A percentile compares a stretch with the other conserved stretches of the same genome.
phyloP scores from a whole-genome alignment of 2,797 vertebrate species.

The Dallia pectoralis region DNA sequence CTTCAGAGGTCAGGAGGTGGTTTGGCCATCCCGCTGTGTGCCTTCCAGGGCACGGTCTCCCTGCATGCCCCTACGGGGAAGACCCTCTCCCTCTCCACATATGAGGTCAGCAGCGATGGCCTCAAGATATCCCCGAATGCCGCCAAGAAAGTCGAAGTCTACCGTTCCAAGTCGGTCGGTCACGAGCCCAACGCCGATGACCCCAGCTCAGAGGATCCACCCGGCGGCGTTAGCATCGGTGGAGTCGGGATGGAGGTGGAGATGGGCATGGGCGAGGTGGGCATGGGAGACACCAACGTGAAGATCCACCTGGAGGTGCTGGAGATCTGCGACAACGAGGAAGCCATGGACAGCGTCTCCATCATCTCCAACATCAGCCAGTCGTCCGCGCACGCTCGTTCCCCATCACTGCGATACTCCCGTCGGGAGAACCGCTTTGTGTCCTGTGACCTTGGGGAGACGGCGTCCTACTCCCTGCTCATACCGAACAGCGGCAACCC shows the following conservation, averaged over 20 bases:
- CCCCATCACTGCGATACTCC: slow-evolving; percentile 93
- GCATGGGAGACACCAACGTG: slow-evolving; percentile 85
- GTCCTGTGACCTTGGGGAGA: slow-evolving; percentile 93
- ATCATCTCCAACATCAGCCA: slow-evolving; percentile 98
- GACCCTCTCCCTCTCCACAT: slow-evolving; percentile 94
- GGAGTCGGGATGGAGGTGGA: slow-evolving; percentile 42
- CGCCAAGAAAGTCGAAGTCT: slow-evolving; percentile 92
- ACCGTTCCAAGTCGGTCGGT: slow-evolving; percentile 95
- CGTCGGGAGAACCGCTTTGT: slow-evolving; percentile 94
- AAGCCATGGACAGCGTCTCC: slow-evolving; percentile 95
- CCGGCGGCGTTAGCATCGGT: slow-evolving; percentile 43
- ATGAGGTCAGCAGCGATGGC: slow-evolving; percentile 94
- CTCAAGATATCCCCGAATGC: slow-evolving; percentile 84
- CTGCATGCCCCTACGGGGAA: slow-evolving; percentile 93
- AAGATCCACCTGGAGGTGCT: slow-evolving; percentile 98
- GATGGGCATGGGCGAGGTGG: slow-evolving; percentile 46
- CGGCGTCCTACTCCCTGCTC: slow-evolving; percentile 92
- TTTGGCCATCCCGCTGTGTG: slow-evolving; percentile 89
- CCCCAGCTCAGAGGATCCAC: slow-evolving; percentile 56
- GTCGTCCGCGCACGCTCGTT: slow-evolving; percentile 89
- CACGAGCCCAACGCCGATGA: slow-evolving; percentile 90
- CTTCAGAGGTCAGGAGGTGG: slow-evolving; percentile 80
- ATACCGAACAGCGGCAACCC: slow-evolving; percentile 85
- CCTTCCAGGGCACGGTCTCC: slow-evolving; percentile 95
- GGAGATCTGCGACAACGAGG: slow-evolving; percentile 95